Conservation (phyloP, 2,113 vertebrate genomes). For the Drymodes brunneopygia region DNA sequence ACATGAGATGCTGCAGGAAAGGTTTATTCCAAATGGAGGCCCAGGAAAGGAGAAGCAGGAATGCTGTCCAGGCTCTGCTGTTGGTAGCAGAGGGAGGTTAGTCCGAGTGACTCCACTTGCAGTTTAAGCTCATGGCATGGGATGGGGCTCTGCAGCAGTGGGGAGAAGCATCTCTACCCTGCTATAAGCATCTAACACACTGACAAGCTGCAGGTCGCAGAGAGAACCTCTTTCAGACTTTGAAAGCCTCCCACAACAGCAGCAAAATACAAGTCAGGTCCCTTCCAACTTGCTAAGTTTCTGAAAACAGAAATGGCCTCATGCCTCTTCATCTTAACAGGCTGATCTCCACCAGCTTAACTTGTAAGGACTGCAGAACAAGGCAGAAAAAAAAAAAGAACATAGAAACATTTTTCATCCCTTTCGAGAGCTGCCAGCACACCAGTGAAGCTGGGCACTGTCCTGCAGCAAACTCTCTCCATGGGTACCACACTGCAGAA, state of each 20-base stretch:
- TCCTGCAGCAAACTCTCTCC: not conserved
- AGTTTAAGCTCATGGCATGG: not conserved
- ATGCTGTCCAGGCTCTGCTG: not conserved
- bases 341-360: not conserved
- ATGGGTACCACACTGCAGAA: not conserved
- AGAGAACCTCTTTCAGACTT: not conserved
- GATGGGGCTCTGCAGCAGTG: not conserved
- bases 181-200: not conserved
- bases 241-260: not conserved
- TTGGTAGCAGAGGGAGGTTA: not conserved
- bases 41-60: not conserved
- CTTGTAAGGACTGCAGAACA: not conserved
- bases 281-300: not conserved
- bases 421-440: not conserved
- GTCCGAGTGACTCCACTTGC: not conserved
- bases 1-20: not conserved
- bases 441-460: not conserved
- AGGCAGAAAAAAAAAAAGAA: not conserved
- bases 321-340: not conserved
- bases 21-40: not conserved
- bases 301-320: not conserved
- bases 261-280: not conserved
- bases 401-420: not conserved
- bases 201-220: not conserved
- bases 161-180: not conserved